A percentile compares a stretch with the other conserved stretches of the same genome.
These are phyloP conservation scores for Acyrthosiphon pisum DNA, from an alignment of 1,140 invertebrate species.

Conservation along the genomic window DNA sequence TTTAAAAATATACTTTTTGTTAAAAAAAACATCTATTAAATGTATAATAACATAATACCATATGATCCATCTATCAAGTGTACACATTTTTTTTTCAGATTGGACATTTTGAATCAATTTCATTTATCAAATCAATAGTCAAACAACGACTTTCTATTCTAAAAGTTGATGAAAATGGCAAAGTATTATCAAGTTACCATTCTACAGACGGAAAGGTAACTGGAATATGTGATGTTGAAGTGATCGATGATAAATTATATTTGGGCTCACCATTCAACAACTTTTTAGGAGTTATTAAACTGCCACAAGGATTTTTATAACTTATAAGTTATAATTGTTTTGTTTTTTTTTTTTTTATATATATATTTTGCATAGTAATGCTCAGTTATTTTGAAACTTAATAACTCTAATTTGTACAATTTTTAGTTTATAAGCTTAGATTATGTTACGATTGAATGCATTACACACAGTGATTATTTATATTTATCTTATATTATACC, in stretches of 20 bases:
- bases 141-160: slow-evolving; percentile 25
- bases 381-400: not conserved
- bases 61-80: too few species aligned
- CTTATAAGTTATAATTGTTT: not conserved
- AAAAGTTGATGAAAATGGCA: slow-evolving; percentile 53
- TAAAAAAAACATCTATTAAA: not conserved
- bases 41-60: not conserved
- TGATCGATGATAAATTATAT: slow-evolving; percentile 49
- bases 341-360: not conserved
- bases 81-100: slow-evolving; percentile 64
- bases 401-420: not conserved
- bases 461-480: not conserved
- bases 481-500: too few species aligned
- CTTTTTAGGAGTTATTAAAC: slow-evolving; percentile 33
- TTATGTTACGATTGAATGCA: not conserved
- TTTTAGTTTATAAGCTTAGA: not conserved
- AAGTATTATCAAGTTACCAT: slow-evolving; percentile 57
- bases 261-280: slow-evolving; percentile 57
- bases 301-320: slow-evolving; percentile 1
- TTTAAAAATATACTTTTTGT: not conserved
- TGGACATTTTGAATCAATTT: slow-evolving; percentile 63
- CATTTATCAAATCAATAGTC: not conserved
- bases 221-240: slow-evolving; percentile 56
- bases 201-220: slow-evolving; percentile 19
- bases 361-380: not conserved